These are phyloP conservation scores for Coenobita brevimanus DNA, from an alignment of 1,140 invertebrate genomes.

Conservation along the genomic window DNA sequence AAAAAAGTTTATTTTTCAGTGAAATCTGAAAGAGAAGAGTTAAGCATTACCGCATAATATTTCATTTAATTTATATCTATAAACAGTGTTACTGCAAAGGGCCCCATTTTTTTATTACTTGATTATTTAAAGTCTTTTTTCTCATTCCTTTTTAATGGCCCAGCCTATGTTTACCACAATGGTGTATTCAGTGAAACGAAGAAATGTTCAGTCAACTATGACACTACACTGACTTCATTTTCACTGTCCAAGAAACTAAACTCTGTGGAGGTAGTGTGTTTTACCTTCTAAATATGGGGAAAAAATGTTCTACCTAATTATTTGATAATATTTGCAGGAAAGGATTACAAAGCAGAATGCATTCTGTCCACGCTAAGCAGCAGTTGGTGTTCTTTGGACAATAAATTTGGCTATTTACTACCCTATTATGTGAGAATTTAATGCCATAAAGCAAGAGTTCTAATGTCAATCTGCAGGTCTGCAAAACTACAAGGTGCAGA, in stretches of 20 bases:
- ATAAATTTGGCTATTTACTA: slow-evolving; percentile 3
- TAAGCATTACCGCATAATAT: too few species aligned
- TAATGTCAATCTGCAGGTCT: slow-evolving; percentile 17
- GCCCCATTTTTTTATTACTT: too few species aligned
- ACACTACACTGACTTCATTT: background rate
- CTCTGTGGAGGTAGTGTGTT: slow-evolving; percentile 9
- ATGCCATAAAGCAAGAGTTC: slow-evolving; percentile 28
- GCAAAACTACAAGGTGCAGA: background rate
- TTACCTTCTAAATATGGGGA: background rate
- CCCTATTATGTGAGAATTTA: background rate
- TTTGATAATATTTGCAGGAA: background rate
- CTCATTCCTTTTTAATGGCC: background rate
- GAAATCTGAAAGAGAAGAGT: too few species aligned
- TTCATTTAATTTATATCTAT: too few species aligned
- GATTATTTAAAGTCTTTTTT: too few species aligned
- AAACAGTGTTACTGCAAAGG: too few species aligned
- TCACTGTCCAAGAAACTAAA: background rate
- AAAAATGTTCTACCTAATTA: background rate
- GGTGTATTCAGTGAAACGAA: background rate
- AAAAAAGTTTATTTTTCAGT: too few species aligned
- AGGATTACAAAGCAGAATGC: slow-evolving; percentile 33
- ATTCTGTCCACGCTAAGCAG: slow-evolving; percentile 13
- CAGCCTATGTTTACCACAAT: background rate
- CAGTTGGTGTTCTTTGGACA: background rate
- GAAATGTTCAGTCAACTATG: background rate